Conservation (phyloP, 2,888 invertebrate genomes). For the Rhorus exstirpatorius region DNA sequence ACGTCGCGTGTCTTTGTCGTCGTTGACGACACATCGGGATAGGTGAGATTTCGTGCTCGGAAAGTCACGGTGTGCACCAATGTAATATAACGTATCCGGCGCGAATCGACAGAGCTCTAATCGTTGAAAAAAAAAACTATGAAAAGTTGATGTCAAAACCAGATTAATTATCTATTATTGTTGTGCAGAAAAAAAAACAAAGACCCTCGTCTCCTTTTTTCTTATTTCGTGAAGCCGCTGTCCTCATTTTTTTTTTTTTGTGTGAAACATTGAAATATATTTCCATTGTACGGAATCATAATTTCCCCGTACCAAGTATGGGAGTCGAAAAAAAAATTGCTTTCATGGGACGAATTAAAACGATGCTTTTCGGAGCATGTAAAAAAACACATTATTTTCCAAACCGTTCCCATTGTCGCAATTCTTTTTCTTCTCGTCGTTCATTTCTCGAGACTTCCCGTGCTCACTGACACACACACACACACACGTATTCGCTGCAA, state of each 20-base stretch:
- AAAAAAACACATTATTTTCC: too few species aligned
- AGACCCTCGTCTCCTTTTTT: too few species aligned
- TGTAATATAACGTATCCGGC: not conserved
- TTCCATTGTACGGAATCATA: not conserved
- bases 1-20: constrained; percentile 29
- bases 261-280: too few species aligned
- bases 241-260: not conserved
- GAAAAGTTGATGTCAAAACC: not conserved
- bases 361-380: too few species aligned
- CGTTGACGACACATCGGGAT: constrained; percentile 32
- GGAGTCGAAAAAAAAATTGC: too few species aligned
- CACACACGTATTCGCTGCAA: constrained; percentile 8
- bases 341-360: too few species aligned
- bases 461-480: not conserved
- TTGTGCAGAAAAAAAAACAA: not conserved
- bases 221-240: too few species aligned
- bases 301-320: not conserved
- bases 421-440: too few species aligned
- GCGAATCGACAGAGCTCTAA: not conserved
- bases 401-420: too few species aligned
- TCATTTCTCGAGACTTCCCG: not conserved
- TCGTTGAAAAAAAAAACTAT: not conserved
- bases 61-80: constrained; percentile 46
- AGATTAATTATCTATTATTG: not conserved
- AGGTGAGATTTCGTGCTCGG: constrained; percentile 17